Base-by-base conservation (phyloP, 2,113 vertebrate genomes). In the Microtus pennsylvanicus region DNA sequence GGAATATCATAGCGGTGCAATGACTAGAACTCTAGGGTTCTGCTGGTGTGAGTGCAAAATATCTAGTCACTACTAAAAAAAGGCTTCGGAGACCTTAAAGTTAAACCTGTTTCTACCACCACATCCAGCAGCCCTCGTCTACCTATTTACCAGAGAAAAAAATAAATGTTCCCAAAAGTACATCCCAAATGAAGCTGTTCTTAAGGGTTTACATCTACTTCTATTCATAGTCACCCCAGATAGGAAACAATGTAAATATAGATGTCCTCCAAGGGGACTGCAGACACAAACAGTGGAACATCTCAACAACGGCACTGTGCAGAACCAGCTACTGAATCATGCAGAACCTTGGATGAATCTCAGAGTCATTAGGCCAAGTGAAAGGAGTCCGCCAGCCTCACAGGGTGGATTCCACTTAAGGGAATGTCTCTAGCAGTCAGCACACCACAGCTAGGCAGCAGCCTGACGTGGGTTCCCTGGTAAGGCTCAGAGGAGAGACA, bases 101-200 rank as follows among this genome's bases (percentile, higher is more conserved):
- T 33, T 35, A 87, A 77, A 42, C 75, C 74, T 75, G 22, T 76
- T 82, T 61, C 83, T 30, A 75, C 22, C n/a, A 63, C 47, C 47
- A 33, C 65, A 47, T 78, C n/a, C 13, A 90, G 45, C 35, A 69
- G 69, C n/a, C 90, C 33, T 63, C 9, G 45, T 38, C 14, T 70
- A 47, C 28, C 16, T 65, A 90, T 83, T 95, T 94, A 47, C 26
- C 45, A 47, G 22, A 90, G 42, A 45, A 94, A 96, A 93, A 96
- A 93, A 93, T 42, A 95, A 88, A 52, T 72, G 47, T 77, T 94
- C 55, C 74, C 28, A 4, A 93, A 75, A 65, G n/a, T 35, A 24
- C 58, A 45, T 7, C 30, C 7, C 75, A n/a, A 47, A 35, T 50
- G 77, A 83, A 24, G 50, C 45, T 80, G 24, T 63, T 47, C 42